Conservation (phyloP, 2,888 invertebrate species). For the Mechanitis messenoides region DNA sequence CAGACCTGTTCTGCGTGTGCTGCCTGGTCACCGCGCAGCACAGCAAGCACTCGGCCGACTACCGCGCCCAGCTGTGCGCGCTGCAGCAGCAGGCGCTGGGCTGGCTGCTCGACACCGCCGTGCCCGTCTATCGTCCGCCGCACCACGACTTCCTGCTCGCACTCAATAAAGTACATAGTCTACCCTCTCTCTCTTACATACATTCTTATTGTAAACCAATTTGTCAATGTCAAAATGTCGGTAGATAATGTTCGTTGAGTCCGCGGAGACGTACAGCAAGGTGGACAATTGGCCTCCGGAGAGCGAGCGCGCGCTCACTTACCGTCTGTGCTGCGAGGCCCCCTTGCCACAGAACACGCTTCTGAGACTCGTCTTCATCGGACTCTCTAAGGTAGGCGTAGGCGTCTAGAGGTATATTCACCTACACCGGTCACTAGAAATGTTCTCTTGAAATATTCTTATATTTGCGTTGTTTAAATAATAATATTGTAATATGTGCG, state of each 20-base stretch:
- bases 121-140: conserved; percentile 83
- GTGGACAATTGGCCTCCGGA: conserved; percentile 95
- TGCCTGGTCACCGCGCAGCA: conserved; percentile 86
- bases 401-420: background rate
- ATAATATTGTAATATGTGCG: background rate
- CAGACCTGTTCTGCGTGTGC: conserved; percentile 90
- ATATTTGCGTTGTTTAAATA: too few species aligned
- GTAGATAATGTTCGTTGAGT: conserved; percentile 83
- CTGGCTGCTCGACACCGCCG: conserved; percentile 91
- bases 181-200: background rate
- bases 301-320: conserved; percentile 85
- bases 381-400: conserved; percentile 78
- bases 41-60: conserved; percentile 67
- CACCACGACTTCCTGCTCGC: conserved; percentile 85
- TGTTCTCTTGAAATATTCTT: too few species aligned
- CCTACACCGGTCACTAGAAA: too few species aligned
- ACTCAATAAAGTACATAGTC: conserved; percentile 79
- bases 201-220: background rate
- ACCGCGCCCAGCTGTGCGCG: conserved; percentile 56
- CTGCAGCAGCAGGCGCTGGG: conserved; percentile 91
- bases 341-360: conserved; percentile 92
- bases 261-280: conserved; percentile 87
- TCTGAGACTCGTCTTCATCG: conserved; percentile 87
- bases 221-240: too few species aligned
- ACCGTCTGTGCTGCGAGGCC: conserved; percentile 90